These are phyloP conservation scores for Meles meles DNA, from an alignment of 2,113 vertebrate species.

Conservation along the genomic window DNA sequence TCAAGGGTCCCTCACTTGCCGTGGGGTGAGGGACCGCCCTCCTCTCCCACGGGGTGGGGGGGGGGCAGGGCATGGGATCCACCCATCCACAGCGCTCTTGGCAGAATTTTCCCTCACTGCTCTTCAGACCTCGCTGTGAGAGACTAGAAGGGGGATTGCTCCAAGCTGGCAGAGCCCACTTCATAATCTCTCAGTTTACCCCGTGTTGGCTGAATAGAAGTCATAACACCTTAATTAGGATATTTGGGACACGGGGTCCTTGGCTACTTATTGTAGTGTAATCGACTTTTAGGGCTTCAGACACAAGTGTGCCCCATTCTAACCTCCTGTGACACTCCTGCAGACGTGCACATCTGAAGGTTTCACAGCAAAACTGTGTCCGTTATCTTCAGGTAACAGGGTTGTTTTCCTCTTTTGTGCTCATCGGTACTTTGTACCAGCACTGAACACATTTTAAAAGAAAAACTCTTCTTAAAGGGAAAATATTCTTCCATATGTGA, in stretches of 20 bases:
- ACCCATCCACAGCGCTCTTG: not conserved
- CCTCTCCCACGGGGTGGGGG: no score
- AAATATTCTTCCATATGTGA: not conserved
- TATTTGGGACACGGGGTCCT: not conserved
- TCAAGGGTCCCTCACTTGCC: not conserved
- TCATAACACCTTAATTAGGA: not conserved
- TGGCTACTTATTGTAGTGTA: not conserved
- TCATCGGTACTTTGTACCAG: not conserved
- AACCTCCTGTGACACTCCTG: not conserved
- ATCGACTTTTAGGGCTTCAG: not conserved
- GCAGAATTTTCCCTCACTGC: not conserved
- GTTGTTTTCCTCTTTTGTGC: not conserved
- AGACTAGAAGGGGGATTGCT: not conserved
- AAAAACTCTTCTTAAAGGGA: not conserved
- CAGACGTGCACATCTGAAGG: not conserved
- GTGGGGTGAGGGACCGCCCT: not conserved
- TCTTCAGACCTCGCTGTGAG: not conserved
- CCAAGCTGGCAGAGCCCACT: not conserved
- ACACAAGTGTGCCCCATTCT: not conserved
- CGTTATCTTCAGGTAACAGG: not conserved
- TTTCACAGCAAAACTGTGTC: not conserved
- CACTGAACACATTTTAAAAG: not conserved
- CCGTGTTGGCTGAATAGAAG: not conserved
- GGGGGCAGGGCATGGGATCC: not conserved
- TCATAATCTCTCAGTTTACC: not conserved